A percentile compares a stretch with the other conserved stretches of the same genome.
Evolutionary conservation across 2,797 vertebrate genomes (phyloP).

Genomic region (Xerus rutilus): DNA sequence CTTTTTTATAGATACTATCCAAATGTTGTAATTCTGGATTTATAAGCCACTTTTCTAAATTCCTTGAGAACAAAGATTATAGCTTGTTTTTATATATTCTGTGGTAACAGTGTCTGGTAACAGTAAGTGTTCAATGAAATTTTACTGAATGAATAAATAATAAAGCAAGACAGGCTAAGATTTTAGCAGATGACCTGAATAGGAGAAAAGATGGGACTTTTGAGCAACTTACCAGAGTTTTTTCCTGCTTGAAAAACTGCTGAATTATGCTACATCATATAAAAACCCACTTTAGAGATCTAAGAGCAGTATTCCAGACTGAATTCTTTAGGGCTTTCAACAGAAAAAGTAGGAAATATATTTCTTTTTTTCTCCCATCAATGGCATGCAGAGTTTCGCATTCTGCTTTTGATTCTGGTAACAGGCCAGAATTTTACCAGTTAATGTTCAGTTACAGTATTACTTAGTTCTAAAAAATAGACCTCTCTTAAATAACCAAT

Average conservation of each 20-base stretch:
- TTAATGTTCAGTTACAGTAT: neutral
- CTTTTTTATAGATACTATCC: neutral
- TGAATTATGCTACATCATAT: neutral
- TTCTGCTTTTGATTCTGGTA: neutral
- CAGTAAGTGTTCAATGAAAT: neutral
- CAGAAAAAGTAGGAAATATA: neutral
- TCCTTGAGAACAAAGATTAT: constrained; percentile 37
- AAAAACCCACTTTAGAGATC: neutral
- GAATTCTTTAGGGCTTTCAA: neutral
- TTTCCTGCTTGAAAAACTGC: neutral
- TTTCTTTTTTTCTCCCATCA: neutral
- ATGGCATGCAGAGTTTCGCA: neutral
- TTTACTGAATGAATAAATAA: constrained; percentile 25
- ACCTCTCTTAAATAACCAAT: neutral
- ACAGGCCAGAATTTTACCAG: constrained; percentile 20
- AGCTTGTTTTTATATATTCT: neutral
- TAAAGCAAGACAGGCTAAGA: neutral
- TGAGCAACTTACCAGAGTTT: neutral
- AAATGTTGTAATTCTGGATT: neutral
- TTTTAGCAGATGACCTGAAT: neutral
- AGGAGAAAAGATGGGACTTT: neutral
- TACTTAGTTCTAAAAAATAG: constrained; percentile 31
- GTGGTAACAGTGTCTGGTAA: neutral
- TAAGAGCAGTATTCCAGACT: neutral
- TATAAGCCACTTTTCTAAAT: neutral